These are phyloP conservation scores for Dascillus cervinus DNA, from an alignment of 2,888 invertebrate genomes.

Conservation along the genomic window DNA sequence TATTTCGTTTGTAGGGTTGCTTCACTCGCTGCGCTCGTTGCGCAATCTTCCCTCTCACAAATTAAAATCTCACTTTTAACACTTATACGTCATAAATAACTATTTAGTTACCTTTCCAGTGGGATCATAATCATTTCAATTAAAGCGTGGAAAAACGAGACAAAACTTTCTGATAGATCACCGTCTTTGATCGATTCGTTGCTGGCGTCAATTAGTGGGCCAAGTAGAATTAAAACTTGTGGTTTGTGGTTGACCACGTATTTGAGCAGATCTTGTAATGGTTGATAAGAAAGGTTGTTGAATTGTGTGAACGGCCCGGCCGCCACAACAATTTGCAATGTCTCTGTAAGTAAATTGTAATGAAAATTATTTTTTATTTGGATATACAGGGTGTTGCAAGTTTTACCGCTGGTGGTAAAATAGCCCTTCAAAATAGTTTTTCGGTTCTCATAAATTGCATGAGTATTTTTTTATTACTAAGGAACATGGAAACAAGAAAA, in stretches of 20 bases:
- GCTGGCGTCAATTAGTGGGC: slow-evolving; percentile 74
- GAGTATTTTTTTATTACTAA: too few species aligned
- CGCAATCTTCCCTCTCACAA: too few species aligned
- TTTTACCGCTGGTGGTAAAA: too few species aligned
- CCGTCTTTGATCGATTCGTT: slow-evolving; percentile 54
- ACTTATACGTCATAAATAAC: too few species aligned
- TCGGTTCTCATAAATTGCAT: too few species aligned
- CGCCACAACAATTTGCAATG: slow-evolving; percentile 63
- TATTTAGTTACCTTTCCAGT: slow-evolving; percentile 47
- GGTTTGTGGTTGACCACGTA: slow-evolving; percentile 63
- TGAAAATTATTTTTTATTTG: too few species aligned
- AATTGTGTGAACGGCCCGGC: slow-evolving; percentile 78
- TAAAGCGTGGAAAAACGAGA: slow-evolving; percentile 65
- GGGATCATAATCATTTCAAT: slow-evolving; percentile 57
- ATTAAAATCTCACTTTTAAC: too few species aligned
- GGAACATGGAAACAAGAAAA: too few species aligned
- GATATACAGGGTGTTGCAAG: too few species aligned
- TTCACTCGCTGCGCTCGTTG: too few species aligned
- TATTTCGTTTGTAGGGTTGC: too few species aligned
- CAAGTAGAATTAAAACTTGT: slow-evolving; percentile 72
- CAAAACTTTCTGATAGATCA: slow-evolving; percentile 59
- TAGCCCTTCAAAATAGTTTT: too few species aligned
- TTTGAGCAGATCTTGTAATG: slow-evolving; percentile 65
- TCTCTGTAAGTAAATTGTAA: slow-evolving; percentile 44
- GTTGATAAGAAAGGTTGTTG: slow-evolving; percentile 72